Percentiles rank a stretch among this genome's conserved stretches.
These are phyloP conservation scores for Gadus chalcogrammus DNA, from an alignment of 2,113 vertebrate species.

Conservation along the genomic window DNA sequence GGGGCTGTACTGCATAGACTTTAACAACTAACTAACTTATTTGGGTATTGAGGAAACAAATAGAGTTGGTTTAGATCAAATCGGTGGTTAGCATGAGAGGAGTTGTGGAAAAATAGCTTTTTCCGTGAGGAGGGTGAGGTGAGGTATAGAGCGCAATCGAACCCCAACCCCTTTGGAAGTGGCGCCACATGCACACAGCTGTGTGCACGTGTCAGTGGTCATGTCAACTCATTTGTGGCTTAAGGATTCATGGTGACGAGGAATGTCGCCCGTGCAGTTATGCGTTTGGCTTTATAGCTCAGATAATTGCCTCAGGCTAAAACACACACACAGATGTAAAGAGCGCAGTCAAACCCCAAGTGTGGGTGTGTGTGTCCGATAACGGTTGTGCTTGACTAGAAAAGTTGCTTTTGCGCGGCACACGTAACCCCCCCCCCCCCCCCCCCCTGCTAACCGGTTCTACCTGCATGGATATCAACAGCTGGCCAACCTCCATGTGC, in stretches of 20 bases:
- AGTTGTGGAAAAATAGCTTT: too few relatives aligned
- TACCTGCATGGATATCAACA: neutral
- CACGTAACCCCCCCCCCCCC: neutral
- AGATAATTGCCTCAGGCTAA: neutral
- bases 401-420: slow-evolving; percentile 13
- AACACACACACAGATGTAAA: neutral
- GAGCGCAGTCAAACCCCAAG: too few relatives aligned
- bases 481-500: neutral
- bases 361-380: neutral
- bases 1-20: too few relatives aligned
- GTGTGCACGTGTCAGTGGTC: neutral
- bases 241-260: neutral
- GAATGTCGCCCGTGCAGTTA: neutral
- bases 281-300: neutral
- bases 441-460: slow-evolving; percentile 1
- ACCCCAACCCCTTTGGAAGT: too few relatives aligned
- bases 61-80: too few relatives aligned
- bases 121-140: too few relatives aligned
- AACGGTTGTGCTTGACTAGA: slow-evolving; percentile 11
- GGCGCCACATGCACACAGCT: too few relatives aligned
- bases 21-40: too few relatives aligned
- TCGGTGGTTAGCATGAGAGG: too few relatives aligned
- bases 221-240: neutral
- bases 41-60: too few relatives aligned
- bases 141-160: too few relatives aligned